A percentile compares a stretch with the other conserved stretches of the same genome.
phyloP scores from a whole-genome alignment of 2,797 vertebrate species.

The Xerus rutilus region DNA sequence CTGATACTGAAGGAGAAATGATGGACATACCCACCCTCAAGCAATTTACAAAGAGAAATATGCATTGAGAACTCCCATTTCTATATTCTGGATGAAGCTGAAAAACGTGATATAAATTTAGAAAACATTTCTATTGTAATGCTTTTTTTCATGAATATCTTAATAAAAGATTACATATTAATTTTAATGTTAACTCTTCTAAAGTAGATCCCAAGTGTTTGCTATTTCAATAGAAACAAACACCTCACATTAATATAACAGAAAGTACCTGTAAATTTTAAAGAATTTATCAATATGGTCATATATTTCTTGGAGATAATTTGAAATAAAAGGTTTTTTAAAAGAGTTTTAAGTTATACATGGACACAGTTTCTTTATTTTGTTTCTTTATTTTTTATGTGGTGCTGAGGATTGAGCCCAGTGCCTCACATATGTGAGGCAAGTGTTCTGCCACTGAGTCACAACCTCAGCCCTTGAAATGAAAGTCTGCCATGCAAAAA shows the following conservation, averaged over 20 bases:
- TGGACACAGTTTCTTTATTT: too few relatives aligned
- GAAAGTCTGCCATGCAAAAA: neutral
- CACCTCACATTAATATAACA: neutral
- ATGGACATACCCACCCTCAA: neutral
- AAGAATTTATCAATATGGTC: neutral
- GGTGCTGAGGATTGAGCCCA: too few relatives aligned
- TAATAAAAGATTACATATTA: neutral
- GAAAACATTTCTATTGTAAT: neutral
- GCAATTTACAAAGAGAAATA: neutral
- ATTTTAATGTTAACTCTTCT: neutral
- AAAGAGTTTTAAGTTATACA: too few relatives aligned
- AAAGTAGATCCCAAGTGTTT: neutral
- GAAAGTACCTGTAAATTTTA: neutral
- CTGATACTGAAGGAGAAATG: constrained; percentile 2
- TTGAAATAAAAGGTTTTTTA: neutral
- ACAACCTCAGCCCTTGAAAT: neutral
- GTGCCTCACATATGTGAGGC: too few relatives aligned
- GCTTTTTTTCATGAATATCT: constrained; percentile 5
- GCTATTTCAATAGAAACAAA: neutral
- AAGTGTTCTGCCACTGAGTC: too few relatives aligned
- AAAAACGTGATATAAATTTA: constrained; percentile 27
- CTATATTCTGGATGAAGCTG: constrained; percentile 8
- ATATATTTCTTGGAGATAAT: neutral
- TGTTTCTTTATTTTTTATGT: too few relatives aligned
- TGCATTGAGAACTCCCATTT: neutral